Percentiles rank a stretch among this genome's conserved stretches.
Evolutionary conservation across 2,113 vertebrate genomes (phyloP).

Genomic region (Ptilonorhynchus violaceus): DNA sequence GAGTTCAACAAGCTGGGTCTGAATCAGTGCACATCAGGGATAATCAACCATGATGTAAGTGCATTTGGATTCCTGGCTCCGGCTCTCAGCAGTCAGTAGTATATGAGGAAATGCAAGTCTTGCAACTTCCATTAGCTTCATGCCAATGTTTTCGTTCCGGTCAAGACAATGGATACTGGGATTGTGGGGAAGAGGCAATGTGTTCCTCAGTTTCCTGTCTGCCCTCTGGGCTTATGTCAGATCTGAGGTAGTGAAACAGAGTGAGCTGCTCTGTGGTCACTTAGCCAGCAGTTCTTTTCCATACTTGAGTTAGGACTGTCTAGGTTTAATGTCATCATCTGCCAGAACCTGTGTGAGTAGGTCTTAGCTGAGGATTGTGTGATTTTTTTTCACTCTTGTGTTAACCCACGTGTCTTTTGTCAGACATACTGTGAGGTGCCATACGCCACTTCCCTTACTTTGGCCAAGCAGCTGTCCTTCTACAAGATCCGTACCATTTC

Average conservation of each 20-base stretch:
- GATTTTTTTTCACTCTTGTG: not conserved
- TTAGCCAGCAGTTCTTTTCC: not conserved
- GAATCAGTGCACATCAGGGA: constrained; percentile 92
- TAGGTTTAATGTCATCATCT: not conserved
- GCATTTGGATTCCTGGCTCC: not conserved
- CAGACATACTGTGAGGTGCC: constrained; percentile 89
- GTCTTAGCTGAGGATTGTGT: not conserved
- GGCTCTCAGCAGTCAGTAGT: not conserved
- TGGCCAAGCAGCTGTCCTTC: constrained; percentile 91
- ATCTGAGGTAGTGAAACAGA: not conserved
- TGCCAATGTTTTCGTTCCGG: not conserved
- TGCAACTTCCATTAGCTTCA: not conserved
- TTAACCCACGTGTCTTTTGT: not conserved
- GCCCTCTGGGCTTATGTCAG: not conserved
- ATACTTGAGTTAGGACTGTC: not conserved
- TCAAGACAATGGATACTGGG: not conserved
- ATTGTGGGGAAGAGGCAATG: not conserved
- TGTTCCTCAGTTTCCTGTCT: not conserved
- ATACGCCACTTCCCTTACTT: constrained; percentile 88
- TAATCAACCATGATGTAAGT: constrained; percentile 89
- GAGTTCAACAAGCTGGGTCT: constrained; percentile 96
- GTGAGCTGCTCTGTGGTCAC: not conserved
- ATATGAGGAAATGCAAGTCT: not conserved
- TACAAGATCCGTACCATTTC: constrained; percentile 89
- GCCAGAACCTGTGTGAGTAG: not conserved